phyloP scores from a whole-genome alignment of 2,797 vertebrate genomes.

The Schizopygopsis malacanthus region DNA sequence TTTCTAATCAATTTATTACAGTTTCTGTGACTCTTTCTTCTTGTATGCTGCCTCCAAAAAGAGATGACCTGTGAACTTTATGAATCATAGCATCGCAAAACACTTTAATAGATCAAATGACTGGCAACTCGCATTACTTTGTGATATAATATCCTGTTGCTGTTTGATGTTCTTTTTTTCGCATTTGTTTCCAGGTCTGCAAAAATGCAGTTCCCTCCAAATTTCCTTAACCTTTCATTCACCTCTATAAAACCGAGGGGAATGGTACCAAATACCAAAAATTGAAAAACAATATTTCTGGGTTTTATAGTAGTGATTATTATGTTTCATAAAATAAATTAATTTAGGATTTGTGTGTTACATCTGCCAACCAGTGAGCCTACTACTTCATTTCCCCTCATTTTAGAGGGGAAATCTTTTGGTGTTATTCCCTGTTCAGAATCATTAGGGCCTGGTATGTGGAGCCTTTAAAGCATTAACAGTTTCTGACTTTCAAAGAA shows the following conservation, averaged over 20 bases:
- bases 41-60: conserved; percentile 43
- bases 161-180: conserved; percentile 63
- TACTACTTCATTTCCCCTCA: conserved; percentile 61
- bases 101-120: conserved; percentile 65
- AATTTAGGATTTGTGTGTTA: conserved; percentile 65
- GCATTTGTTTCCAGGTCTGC: conserved; percentile 58
- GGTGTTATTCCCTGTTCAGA: conserved; percentile 39
- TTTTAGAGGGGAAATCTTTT: conserved; percentile 47
- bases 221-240: conserved; percentile 65
- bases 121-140: conserved; percentile 60
- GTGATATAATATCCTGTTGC: conserved; percentile 73
- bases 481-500: conserved; percentile 51
- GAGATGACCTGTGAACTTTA: conserved; percentile 59
- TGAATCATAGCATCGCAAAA: conserved; percentile 51
- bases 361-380: conserved; percentile 49
- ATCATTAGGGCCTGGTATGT: conserved; percentile 52
- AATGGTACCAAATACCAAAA: conserved; percentile 61
- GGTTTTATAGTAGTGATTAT: conserved; percentile 76
- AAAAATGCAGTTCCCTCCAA: conserved; percentile 54
- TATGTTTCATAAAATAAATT: conserved; percentile 77
- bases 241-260: conserved; percentile 67
- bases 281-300: conserved; percentile 70
- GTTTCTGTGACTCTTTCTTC: conserved; percentile 8
- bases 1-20: conserved; percentile 34
- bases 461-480: conserved; percentile 48